Evolutionary conservation across 2,888 invertebrate species (phyloP).

Genomic region (Petrolisthes manimaculis): DNA sequence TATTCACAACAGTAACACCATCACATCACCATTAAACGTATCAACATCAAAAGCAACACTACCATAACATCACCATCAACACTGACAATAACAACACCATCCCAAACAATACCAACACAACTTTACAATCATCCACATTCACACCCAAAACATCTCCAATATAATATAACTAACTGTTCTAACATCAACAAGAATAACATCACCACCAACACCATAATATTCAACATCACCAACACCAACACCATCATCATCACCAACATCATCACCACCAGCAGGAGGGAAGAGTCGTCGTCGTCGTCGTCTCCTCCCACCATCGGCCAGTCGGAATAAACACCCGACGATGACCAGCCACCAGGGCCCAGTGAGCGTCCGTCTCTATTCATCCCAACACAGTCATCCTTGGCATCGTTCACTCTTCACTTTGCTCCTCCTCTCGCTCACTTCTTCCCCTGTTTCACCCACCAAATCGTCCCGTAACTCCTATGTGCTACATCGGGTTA

Average conservation of each 20-base stretch:
- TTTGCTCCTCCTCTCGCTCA: background rate
- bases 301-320: slow-evolving; percentile 3
- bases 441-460: no score
- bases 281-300: background rate
- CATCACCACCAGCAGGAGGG: background rate
- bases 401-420: background rate
- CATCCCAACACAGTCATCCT: background rate
- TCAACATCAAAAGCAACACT: no score
- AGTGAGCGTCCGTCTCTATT: background rate
- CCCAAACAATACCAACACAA: background rate
- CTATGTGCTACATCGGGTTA: no score
- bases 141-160: no score
- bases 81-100: no score
- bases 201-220: background rate
- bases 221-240: background rate
- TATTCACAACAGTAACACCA: no score
- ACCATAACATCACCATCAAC: no score
- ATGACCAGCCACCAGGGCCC: no score
- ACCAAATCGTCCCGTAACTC: no score
- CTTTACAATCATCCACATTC: background rate
- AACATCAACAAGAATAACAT: no score
- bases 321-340: slow-evolving; percentile 8
- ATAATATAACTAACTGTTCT: no score
- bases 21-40: no score
- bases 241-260: slow-evolving; percentile 9